Percentiles rank a stretch among this genome's conserved stretches.
Conservation (phyloP, 2,113 vertebrate genomes). For the Lophotis ruficrista region DNA sequence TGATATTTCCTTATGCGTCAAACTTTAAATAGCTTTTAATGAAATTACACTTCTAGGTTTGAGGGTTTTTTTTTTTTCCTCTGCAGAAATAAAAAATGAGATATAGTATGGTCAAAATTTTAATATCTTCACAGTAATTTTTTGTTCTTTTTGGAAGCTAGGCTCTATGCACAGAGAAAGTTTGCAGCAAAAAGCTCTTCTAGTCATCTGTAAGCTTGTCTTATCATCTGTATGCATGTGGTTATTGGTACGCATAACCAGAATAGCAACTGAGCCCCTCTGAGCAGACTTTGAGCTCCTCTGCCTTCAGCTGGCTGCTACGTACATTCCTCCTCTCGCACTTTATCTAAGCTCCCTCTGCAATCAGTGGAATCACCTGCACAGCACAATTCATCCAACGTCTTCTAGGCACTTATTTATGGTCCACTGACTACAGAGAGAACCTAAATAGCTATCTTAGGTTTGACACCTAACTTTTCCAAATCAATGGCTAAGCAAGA, state of each 20-base stretch:
- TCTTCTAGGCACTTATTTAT: background rate
- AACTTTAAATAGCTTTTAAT: background rate
- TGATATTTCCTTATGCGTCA: background rate
- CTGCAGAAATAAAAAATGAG: background rate
- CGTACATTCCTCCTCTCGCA: background rate
- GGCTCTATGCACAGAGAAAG: background rate
- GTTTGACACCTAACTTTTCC: background rate
- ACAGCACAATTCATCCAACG: background rate
- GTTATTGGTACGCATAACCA: background rate
- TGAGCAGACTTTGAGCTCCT: background rate
- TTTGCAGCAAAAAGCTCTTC: background rate
- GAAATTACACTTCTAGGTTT: background rate
- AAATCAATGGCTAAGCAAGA: background rate
- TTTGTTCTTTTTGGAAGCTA: background rate
- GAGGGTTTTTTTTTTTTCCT: background rate
- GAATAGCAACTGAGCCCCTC: background rate
- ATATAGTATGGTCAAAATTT: background rate
- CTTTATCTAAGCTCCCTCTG: background rate
- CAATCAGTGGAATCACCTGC: background rate
- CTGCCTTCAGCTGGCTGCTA: background rate
- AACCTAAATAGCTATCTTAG: background rate
- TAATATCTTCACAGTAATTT: background rate
- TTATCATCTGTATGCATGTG: background rate
- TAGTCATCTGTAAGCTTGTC: background rate
- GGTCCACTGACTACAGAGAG: background rate